These are phyloP conservation scores for Macrophya annulata DNA, from an alignment of 2,888 invertebrate species.

Conservation along the genomic window DNA sequence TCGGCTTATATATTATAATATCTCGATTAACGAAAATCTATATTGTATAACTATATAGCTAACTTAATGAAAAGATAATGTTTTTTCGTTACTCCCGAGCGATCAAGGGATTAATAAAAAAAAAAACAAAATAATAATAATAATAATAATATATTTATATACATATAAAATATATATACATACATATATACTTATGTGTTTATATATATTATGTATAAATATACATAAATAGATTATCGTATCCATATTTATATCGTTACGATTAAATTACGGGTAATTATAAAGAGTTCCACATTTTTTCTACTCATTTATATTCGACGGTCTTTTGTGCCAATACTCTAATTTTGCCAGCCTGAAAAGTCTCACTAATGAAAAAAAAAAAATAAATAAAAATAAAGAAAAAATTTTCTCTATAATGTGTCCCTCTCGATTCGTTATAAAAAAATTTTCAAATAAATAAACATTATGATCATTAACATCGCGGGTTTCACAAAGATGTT, in stretches of 20 bases:
- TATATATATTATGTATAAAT: not conserved
- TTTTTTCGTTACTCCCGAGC: slow-evolving; percentile 33
- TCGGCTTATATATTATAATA: not conserved
- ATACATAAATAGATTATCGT: slow-evolving; percentile 67
- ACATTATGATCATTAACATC: not conserved
- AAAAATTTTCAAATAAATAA: not conserved
- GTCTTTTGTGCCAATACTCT: slow-evolving; percentile 31
- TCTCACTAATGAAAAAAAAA: not conserved
- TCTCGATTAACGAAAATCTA: slow-evolving; percentile 19
- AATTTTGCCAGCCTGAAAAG: slow-evolving; percentile 35
- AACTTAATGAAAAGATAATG: not conserved
- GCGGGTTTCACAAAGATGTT: not conserved
- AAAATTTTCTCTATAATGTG: not conserved
- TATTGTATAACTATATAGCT: slow-evolving; percentile 15
- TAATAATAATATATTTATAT: not conserved
- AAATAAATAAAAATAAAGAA: not conserved
- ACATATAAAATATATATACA: not conserved
- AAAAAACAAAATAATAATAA: not conserved
- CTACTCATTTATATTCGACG: slow-evolving; percentile 64
- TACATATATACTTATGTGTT: not conserved
- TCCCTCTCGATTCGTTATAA: not conserved
- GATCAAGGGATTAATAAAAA: slow-evolving; percentile 31
- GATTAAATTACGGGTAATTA: slow-evolving; percentile 79
- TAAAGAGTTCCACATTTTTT: slow-evolving; percentile 79
- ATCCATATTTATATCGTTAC: slow-evolving; percentile 77